These are phyloP conservation scores for Darwinula stevensoni DNA, from an alignment of 2,888 invertebrate genomes.

Conservation along the genomic window DNA sequence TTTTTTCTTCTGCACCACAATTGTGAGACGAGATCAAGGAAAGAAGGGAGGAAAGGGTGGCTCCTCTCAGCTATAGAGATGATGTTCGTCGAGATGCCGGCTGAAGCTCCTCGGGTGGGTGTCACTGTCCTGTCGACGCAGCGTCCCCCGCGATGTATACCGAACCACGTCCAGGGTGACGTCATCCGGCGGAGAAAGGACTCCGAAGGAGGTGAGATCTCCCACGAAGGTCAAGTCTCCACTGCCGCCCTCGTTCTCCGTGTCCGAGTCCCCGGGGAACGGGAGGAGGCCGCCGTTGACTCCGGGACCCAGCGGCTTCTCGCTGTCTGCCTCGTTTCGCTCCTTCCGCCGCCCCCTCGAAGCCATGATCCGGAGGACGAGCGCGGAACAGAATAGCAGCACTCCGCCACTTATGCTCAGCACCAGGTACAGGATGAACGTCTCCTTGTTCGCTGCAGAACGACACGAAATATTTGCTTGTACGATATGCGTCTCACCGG, in stretches of 20 bases:
- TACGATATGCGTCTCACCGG: too few species aligned
- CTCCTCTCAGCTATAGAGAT: too few species aligned
- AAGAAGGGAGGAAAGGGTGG: too few species aligned
- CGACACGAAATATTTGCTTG: conserved; percentile 7
- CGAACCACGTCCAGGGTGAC: conserved; percentile 12
- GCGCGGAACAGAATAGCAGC: conserved; percentile 35
- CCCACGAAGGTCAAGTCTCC: too few species aligned
- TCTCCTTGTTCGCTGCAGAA: conserved; percentile 36
- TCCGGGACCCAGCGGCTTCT: conserved; percentile 34
- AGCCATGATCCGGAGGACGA: conserved; percentile 35
- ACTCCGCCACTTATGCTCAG: conserved; percentile 39
- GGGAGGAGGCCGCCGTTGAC: too few species aligned
- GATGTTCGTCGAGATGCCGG: too few species aligned
- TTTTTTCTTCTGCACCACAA: too few species aligned
- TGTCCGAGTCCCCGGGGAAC: too few species aligned
- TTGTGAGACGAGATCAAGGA: too few species aligned
- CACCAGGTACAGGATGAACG: conserved; percentile 52
- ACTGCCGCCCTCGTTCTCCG: too few species aligned
- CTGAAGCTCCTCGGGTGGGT: conserved; percentile 27
- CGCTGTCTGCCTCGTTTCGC: conserved; percentile 47
- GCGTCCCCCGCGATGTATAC: conserved; percentile 10
- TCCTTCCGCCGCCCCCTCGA: conserved; percentile 32
- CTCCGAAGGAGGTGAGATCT: too few species aligned
- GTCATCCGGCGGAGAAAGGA: conserved; percentile 31
- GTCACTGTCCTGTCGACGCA: conserved; percentile 12